phyloP scores from a whole-genome alignment of 1,140 invertebrate species.

The Cotesia glomerata region DNA sequence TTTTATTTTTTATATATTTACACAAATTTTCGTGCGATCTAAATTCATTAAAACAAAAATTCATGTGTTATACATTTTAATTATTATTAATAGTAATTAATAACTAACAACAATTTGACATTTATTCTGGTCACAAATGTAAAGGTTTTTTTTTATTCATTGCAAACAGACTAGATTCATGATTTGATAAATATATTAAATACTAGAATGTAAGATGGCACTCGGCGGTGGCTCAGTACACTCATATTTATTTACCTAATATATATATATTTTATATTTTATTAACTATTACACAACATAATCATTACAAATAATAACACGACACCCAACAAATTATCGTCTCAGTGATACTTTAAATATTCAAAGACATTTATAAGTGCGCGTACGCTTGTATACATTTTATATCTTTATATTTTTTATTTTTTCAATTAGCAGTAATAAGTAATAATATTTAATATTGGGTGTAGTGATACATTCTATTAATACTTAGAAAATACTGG shows the following conservation, averaged over 20 bases:
- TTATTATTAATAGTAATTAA: constrained; percentile 26
- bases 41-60: constrained; percentile 48
- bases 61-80: constrained; percentile 12
- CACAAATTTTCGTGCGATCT: constrained; percentile 56
- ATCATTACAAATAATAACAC: not conserved
- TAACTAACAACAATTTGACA: no score
- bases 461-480: constrained; percentile 6
- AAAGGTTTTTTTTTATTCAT: constrained; percentile 37
- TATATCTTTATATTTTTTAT: not conserved
- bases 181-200: constrained; percentile 51
- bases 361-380: not conserved
- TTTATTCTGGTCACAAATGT: constrained; percentile 29
- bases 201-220: constrained; percentile 45
- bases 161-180: constrained; percentile 50
- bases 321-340: not conserved
- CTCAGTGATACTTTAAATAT: not conserved
- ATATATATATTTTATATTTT: not conserved
- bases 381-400: no score
- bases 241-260: not conserved
- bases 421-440: not conserved
- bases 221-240: constrained; percentile 32
- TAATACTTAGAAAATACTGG: constrained; percentile 57
- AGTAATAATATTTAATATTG: no score
- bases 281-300: not conserved
- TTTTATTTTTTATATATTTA: constrained; percentile 28